These are phyloP conservation scores for Caenorhabditis briggsae DNA, from an alignment of 1,140 invertebrate species.

Conservation along the genomic window DNA sequence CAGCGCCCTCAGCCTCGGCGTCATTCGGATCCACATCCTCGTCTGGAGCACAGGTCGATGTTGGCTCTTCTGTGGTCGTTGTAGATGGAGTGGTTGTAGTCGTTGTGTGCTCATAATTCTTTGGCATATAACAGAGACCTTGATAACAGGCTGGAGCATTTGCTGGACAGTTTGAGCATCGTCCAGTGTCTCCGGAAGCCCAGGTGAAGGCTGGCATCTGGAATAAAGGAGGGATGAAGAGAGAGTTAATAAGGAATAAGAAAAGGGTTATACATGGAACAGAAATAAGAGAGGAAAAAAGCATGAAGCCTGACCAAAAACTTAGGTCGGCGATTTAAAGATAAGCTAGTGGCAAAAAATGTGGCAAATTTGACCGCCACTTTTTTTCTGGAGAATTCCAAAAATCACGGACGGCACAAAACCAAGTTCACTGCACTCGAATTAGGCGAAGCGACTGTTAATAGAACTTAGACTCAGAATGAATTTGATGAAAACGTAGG, in stretches of 20 bases:
- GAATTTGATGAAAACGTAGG: constrained; percentile 9
- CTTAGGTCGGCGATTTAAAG: too few relatives aligned
- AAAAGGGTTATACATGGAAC: background rate
- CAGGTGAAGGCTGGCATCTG: constrained; percentile 78
- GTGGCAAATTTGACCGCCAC: too few relatives aligned
- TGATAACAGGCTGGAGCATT: constrained; percentile 77
- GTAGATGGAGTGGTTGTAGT: constrained; percentile 22
- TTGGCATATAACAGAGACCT: constrained; percentile 75
- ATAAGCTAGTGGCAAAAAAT: too few relatives aligned
- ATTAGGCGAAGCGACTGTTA: constrained; percentile 51
- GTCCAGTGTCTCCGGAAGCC: constrained; percentile 68
- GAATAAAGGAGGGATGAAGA: constrained; percentile 54
- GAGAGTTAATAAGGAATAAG: background rate
- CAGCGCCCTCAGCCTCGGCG: constrained; percentile 5
- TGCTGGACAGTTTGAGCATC: constrained; percentile 74
- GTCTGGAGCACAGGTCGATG: constrained; percentile 22
- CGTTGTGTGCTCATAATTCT: constrained; percentile 35
- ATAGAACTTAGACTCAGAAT: background rate
- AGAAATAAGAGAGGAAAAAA: background rate
- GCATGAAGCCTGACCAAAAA: too few relatives aligned
- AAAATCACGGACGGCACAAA: background rate
- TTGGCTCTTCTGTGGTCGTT: constrained; percentile 47
- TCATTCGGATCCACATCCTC: constrained; percentile 34
- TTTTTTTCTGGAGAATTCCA: constrained; percentile 7
- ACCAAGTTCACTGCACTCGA: constrained; percentile 48